These are phyloP conservation scores for Tauraco erythrolophus DNA, from an alignment of 2,113 vertebrate genomes.

Conservation along the genomic window DNA sequence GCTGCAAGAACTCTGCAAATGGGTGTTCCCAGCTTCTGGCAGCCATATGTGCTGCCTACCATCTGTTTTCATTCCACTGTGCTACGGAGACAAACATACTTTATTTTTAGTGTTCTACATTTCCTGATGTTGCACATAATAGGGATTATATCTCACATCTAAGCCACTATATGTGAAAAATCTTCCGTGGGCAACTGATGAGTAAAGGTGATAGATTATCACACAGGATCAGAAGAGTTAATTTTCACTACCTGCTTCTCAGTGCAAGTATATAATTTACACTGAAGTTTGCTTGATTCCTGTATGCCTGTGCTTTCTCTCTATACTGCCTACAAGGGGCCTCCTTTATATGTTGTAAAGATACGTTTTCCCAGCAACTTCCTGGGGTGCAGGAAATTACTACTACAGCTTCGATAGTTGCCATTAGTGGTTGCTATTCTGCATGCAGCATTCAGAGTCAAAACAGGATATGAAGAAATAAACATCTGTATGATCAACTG, in stretches of 20 bases:
- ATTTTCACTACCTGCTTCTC: background rate
- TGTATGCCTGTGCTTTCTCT: background rate
- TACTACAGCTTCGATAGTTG: background rate
- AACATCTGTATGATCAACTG: background rate
- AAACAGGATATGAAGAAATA: background rate
- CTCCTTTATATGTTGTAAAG: background rate
- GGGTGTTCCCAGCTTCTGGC: slow-evolving; percentile 43
- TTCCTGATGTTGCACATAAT: background rate
- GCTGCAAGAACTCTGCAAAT: slow-evolving; percentile 14
- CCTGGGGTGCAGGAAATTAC: background rate
- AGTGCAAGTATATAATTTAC: background rate
- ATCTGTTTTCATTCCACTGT: slow-evolving; percentile 49
- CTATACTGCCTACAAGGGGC: background rate
- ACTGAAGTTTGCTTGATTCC: background rate
- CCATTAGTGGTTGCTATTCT: background rate
- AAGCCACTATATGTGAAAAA: background rate
- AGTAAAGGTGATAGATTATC: background rate
- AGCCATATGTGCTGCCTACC: slow-evolving; percentile 22
- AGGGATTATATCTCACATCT: background rate
- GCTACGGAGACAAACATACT: slow-evolving; percentile 28
- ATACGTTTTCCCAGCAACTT: background rate
- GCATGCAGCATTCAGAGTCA: background rate
- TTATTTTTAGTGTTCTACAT: slow-evolving; percentile 36
- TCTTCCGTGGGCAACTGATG: background rate
- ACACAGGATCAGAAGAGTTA: background rate